These are phyloP conservation scores for Pachymerium ferrugineum DNA, from an alignment of 2,888 invertebrate genomes.

Conservation along the genomic window DNA sequence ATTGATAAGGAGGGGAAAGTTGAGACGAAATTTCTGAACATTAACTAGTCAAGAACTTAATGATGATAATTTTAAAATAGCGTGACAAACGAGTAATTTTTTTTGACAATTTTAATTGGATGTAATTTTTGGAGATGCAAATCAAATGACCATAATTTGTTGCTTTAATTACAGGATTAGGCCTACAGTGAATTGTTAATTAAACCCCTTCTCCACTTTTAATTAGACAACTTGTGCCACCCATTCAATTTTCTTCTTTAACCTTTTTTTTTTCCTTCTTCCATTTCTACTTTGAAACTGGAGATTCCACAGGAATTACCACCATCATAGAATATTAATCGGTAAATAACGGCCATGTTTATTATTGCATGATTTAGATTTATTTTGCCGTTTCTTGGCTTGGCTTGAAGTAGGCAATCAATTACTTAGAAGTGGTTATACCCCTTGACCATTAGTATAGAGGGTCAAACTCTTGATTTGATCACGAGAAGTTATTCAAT, in stretches of 20 bases:
- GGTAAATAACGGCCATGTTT: neutral
- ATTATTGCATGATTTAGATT: constrained; percentile 10
- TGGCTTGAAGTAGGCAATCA: neutral
- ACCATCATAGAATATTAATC: neutral
- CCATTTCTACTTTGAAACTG: neutral
- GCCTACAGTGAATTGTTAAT: neutral
- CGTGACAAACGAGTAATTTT: no score
- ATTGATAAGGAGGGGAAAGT: neutral
- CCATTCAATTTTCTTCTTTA: neutral
- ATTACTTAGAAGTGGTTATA: neutral
- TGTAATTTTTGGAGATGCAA: neutral
- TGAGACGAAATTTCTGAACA: neutral
- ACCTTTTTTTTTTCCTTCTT: neutral
- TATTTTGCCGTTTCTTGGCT: neutral
- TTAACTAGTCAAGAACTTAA: no score
- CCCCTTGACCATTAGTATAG: neutral
- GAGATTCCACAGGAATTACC: neutral
- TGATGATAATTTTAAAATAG: no score
- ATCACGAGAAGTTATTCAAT: neutral
- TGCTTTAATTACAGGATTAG: neutral
- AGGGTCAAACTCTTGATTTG: neutral
- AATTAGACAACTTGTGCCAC: constrained; percentile 6
- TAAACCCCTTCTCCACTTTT: neutral
- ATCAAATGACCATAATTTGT: neutral
- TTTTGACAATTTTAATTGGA: neutral